Conservation (phyloP, 2,888 invertebrate species). For the Alentia gelatinosa region DNA sequence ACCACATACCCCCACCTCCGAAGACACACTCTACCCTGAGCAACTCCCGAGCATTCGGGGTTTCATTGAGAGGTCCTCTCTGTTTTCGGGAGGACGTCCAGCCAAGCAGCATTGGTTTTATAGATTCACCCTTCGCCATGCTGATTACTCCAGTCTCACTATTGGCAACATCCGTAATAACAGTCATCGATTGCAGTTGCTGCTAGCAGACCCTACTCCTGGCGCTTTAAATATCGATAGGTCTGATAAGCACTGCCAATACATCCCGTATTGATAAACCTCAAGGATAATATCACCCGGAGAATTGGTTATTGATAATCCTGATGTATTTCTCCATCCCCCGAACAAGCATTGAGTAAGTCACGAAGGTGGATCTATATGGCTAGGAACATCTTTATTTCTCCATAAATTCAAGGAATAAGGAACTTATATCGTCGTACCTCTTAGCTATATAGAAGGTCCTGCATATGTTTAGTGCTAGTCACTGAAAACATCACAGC, state of each 20-base stretch:
- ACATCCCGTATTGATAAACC: conserved; percentile 8
- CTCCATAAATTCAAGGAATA: too few relatives aligned
- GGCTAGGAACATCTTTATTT: too few relatives aligned
- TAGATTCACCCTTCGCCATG: neutral
- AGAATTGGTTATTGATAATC: conserved; percentile 45
- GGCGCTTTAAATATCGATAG: conserved; percentile 30
- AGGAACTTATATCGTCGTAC: too few relatives aligned
- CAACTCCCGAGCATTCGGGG: too few relatives aligned
- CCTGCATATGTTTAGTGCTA: too few relatives aligned
- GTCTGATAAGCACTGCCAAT: conserved; percentile 30
- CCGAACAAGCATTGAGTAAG: neutral
- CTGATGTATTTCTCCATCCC: neutral
- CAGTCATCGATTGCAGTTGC: conserved; percentile 1
- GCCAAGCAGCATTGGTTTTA: conserved; percentile 10
- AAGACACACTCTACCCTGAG: too few relatives aligned
- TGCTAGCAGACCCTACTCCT: conserved; percentile 20
- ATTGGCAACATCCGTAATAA: conserved; percentile 34
- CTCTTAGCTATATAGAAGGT: too few relatives aligned
- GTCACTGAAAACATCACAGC: too few relatives aligned
- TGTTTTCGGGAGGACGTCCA: neutral
- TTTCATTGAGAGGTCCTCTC: too few relatives aligned
- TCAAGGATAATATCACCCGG: neutral
- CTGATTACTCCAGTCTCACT: neutral
- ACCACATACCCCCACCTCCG: too few relatives aligned
- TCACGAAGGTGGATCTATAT: too few relatives aligned